Conservation (phyloP, 1,140 invertebrate species). For the Macrocentrus cingulum region DNA sequence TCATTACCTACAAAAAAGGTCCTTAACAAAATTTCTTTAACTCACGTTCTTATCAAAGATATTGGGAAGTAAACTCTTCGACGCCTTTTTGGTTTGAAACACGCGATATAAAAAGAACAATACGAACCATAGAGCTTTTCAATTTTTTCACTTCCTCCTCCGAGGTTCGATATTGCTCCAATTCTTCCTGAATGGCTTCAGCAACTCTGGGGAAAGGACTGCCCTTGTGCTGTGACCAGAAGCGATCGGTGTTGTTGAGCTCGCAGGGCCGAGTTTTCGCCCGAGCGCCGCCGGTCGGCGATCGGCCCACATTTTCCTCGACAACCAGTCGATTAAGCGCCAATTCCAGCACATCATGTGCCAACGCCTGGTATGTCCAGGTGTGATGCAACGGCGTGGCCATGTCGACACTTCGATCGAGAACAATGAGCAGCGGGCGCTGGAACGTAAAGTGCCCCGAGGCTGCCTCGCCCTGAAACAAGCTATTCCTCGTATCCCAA, state of each 20-base stretch:
- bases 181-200: slow-evolving; percentile 96
- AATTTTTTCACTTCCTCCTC: slow-evolving; percentile 96
- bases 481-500: slow-evolving; percentile 92
- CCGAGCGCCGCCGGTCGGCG: slow-evolving; percentile 63
- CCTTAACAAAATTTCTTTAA: no score
- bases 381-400: slow-evolving; percentile 98
- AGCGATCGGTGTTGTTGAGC: slow-evolving; percentile 82
- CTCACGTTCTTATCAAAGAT: no score
- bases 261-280: slow-evolving; percentile 88
- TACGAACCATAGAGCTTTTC: slow-evolving; percentile 81
- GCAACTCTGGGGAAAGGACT: slow-evolving; percentile 97
- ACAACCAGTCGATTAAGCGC: slow-evolving; percentile 85
- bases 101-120: slow-evolving; percentile 17
- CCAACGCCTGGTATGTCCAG: slow-evolving; percentile 98
- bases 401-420: slow-evolving; percentile 96
- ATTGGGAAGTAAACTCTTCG: not conserved
- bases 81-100: slow-evolving; percentile 1
- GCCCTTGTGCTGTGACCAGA: slow-evolving; percentile 92
- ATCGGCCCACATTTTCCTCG: slow-evolving; percentile 68
- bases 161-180: slow-evolving; percentile 89
- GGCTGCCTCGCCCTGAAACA: slow-evolving; percentile 85
- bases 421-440: slow-evolving; percentile 85
- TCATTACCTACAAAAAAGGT: no score
- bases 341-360: slow-evolving; percentile 92
- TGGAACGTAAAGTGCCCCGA: slow-evolving; percentile 80